phyloP scores from a whole-genome alignment of 2,797 vertebrate species.

The Enteromius viviparus region DNA sequence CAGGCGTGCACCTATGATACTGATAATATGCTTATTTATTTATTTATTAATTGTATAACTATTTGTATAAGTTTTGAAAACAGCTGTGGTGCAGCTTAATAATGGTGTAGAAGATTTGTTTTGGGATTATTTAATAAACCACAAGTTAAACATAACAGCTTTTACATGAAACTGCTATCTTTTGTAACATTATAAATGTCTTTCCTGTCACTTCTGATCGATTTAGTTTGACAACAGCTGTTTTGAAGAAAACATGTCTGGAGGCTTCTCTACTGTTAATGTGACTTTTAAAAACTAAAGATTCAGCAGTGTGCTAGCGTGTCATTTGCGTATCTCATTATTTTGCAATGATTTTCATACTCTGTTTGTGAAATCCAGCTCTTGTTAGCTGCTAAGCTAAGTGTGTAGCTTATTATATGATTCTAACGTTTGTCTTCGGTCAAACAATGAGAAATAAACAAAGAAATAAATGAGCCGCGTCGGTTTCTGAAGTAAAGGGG shows the following conservation, averaged over 20 bases:
- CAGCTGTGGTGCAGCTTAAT: not conserved
- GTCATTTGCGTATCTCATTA: not conserved
- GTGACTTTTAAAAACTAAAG: not conserved
- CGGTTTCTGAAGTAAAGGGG: not conserved
- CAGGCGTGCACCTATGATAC: not conserved
- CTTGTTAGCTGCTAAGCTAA: constrained; percentile 32
- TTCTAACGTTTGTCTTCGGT: not conserved
- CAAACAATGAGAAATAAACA: not conserved
- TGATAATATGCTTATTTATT: not conserved
- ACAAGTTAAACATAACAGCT: not conserved
- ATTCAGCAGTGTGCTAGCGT: not conserved
- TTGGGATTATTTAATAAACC: not conserved
- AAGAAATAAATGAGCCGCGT: not conserved
- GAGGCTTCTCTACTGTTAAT: not conserved
- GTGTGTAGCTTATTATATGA: not conserved
- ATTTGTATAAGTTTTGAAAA: not conserved
- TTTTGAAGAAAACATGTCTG: not conserved
- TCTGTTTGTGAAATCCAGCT: not conserved
- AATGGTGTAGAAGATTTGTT: not conserved
- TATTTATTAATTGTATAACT: not conserved
- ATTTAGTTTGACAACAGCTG: not conserved
- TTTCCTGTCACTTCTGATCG: not conserved
- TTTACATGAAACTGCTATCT: not conserved
- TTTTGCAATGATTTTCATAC: not conserved
- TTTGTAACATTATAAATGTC: not conserved